phyloP scores from a whole-genome alignment of 1,140 invertebrate genomes.

The Anastatus disparis region DNA sequence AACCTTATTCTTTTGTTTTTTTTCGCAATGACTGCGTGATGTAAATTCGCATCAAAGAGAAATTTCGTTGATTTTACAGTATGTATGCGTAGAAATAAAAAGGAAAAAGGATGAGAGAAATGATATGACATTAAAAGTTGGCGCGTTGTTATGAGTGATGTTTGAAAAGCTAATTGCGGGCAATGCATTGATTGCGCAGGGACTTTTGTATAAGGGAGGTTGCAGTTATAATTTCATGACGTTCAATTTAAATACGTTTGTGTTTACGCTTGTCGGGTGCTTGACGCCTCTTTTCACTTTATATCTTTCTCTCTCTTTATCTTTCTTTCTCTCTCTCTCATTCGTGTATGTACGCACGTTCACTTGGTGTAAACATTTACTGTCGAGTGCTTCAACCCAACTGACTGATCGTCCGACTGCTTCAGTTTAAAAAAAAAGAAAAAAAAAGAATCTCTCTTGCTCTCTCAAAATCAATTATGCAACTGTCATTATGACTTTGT shows the following conservation, averaged over 20 bases:
- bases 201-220: conserved; percentile 10
- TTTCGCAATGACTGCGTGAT: too few species aligned
- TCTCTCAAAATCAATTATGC: conserved; percentile 25
- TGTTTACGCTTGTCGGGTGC: conserved; percentile 9
- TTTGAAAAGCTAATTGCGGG: conserved; percentile 33
- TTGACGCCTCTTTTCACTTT: conserved; percentile 1
- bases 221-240: conserved; percentile 36
- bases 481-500: background rate
- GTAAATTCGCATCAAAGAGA: too few species aligned
- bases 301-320: too few species aligned
- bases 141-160: background rate
- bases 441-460: too few species aligned
- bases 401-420: background rate
- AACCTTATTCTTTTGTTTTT: too few species aligned
- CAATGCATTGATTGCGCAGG: conserved; percentile 29
- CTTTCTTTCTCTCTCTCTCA: too few species aligned
- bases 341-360: too few species aligned
- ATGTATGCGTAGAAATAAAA: too few species aligned
- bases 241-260: conserved; percentile 12
- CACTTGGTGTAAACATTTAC: conserved; percentile 33
- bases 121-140: too few species aligned
- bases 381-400: conserved; percentile 11
- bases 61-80: too few species aligned
- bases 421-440: too few species aligned
- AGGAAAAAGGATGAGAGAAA: too few species aligned